Percentiles rank a stretch among this genome's conserved stretches.
Evolutionary conservation across 2,888 invertebrate species (phyloP).

Genomic region (Phengaris alcon): DNA sequence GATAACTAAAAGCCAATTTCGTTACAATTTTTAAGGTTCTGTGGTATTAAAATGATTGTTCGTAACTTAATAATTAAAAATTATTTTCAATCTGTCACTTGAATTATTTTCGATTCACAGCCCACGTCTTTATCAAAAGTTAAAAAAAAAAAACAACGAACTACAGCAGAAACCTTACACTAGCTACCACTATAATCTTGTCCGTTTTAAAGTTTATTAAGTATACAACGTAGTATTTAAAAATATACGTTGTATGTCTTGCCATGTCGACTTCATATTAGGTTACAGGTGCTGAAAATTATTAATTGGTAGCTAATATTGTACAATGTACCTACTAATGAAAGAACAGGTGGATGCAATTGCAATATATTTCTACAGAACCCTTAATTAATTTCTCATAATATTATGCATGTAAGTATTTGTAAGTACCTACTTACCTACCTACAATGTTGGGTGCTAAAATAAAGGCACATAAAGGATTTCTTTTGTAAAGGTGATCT

Average conservation of each 20-base stretch:
- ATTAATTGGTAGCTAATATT: background rate
- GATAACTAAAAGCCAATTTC: too few species aligned
- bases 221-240: background rate
- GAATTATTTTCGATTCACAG: too few species aligned
- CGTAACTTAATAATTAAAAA: too few species aligned
- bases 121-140: too few species aligned
- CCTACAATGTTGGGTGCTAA: too few species aligned
- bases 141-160: background rate
- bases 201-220: background rate
- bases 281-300: slow-evolving; percentile 4
- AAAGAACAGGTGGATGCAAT: slow-evolving; percentile 18
- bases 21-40: too few species aligned
- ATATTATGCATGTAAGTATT: background rate
- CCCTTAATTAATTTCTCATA: background rate
- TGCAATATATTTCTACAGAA: slow-evolving; percentile 1
- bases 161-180: background rate
- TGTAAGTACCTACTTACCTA: too few species aligned
- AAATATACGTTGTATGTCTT: background rate
- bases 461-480: too few species aligned
- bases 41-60: too few species aligned
- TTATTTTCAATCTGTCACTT: too few species aligned
- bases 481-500: too few species aligned
- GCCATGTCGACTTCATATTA: background rate
- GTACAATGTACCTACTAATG: background rate
- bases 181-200: background rate